Conservation (phyloP, 2,113 vertebrate species). For the Mixornis gularis region DNA sequence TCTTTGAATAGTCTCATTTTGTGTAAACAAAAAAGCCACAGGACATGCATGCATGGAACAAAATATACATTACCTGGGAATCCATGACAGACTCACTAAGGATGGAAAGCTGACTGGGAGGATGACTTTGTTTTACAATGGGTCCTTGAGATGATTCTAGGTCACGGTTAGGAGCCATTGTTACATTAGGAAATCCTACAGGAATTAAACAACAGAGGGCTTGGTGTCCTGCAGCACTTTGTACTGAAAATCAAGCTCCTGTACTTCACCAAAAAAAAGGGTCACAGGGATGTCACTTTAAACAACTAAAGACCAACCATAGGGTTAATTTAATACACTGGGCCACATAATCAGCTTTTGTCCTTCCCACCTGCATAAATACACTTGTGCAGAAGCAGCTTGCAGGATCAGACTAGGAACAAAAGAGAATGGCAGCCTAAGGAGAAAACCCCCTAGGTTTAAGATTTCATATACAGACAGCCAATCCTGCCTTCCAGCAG, state of each 20-base stretch:
- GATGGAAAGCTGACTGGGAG: slow-evolving; percentile 71
- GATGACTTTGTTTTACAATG: slow-evolving; percentile 73
- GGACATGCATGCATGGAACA: not conserved
- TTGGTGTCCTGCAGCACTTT: not conserved
- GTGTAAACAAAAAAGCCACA: not conserved
- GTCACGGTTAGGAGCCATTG: slow-evolving; percentile 81
- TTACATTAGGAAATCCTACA: slow-evolving; percentile 87
- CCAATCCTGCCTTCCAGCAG: not conserved
- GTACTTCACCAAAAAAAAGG: not conserved
- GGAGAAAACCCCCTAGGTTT: not conserved
- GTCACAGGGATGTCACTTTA: not conserved
- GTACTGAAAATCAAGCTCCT: not conserved
- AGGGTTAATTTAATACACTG: not conserved
- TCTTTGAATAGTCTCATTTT: not conserved
- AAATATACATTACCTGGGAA: slow-evolving; percentile 72
- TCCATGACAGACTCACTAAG: slow-evolving; percentile 79
- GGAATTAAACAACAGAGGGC: slow-evolving; percentile 19
- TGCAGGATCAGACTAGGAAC: not conserved
- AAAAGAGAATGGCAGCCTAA: not conserved
- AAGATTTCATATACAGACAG: not conserved
- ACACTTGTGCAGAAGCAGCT: not conserved
- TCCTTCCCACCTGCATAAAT: not conserved
- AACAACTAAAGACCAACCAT: not conserved
- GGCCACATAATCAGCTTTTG: not conserved
- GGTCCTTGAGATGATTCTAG: slow-evolving; percentile 69